These are phyloP conservation scores for Andrena marginata DNA, from an alignment of 2,888 invertebrate species.

Conservation along the genomic window DNA sequence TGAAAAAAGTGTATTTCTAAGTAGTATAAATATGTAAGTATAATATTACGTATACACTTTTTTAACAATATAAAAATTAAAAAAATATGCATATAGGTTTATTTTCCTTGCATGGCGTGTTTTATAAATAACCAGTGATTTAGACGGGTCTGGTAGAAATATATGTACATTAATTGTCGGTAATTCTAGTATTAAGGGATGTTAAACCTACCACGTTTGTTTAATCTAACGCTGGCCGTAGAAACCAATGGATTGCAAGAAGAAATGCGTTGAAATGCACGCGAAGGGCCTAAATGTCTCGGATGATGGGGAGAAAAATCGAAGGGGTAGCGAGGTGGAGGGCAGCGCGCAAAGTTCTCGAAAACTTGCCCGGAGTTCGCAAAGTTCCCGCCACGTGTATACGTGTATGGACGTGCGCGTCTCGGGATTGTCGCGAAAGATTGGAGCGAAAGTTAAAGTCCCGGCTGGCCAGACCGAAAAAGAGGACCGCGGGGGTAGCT, in stretches of 20 bases:
- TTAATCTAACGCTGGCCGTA: too few species aligned
- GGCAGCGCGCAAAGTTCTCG: slow-evolving; percentile 20
- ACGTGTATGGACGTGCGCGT: slow-evolving; percentile 19
- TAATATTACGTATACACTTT: too few species aligned
- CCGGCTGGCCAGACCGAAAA: not conserved
- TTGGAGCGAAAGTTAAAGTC: slow-evolving; percentile 20
- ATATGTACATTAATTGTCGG: too few species aligned
- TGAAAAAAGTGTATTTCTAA: too few species aligned
- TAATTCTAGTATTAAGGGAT: too few species aligned
- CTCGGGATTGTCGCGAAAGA: slow-evolving; percentile 35
- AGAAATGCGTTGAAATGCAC: not conserved
- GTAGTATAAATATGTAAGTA: too few species aligned
- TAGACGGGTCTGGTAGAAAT: too few species aligned
- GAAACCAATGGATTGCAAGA: not conserved
- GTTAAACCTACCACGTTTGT: too few species aligned
- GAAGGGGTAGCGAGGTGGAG: slow-evolving; percentile 18
- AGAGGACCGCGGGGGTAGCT: not conserved
- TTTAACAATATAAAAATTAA: too few species aligned
- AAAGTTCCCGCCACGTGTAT: slow-evolving; percentile 24
- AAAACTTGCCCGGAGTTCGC: slow-evolving; percentile 25
- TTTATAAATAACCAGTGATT: too few species aligned
- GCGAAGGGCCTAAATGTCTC: not conserved
- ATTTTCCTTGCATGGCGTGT: too few species aligned
- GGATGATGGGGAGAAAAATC: slow-evolving; percentile 7
- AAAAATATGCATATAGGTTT: too few species aligned